Base-by-base conservation (phyloP, 2,888 invertebrate species). In the Autographa pulchrina region DNA sequence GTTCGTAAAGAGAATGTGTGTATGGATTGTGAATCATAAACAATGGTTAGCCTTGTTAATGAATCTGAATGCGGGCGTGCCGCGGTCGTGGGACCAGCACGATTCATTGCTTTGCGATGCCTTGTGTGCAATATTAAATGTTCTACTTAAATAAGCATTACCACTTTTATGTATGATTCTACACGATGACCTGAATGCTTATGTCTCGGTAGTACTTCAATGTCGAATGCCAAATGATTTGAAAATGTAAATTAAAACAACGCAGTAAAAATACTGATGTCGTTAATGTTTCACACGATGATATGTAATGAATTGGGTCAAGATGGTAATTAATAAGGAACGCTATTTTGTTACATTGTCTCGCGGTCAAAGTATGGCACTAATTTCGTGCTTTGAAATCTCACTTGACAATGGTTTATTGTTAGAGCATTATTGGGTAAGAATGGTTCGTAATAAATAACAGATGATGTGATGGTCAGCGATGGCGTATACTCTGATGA, bases 1-100 rank as follows among this genome's bases (percentile, higher is more conserved):
- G 76, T 82, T 83, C 79, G 78, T 84, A 77, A 80, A 75, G 78
- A 81, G 84, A 85, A 82, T 81, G 82, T 81, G 82, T 85, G 75
- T 81, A 88, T 87, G 86, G 85, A 89, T 89, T 86, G 85, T 82
- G 85, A 84, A 84, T 84, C 85, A 86, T 88, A 88, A 92, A 93
- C 92, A 93, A 93, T 92, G 89, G 89, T 85, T 88, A 88, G 89
- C 94, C 94, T 95, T 93, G 94, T 93, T 93, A 92, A 93, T 94
- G 95, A 94, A 94, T 85, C 87, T 82, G 86, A 88, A 87, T 87
- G 89, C 92, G 92, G 77, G 78, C 74, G 77, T 64, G 74, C 68
- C 65, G 81, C 76, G 83, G 90, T 89, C 92, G 90, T 90, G 91
- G 83, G 89, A 90, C 85, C 85, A 84, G 79, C 87, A 83, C 88